phyloP scores from a whole-genome alignment of 2,113 vertebrate species.

The Pholis gunnellus region DNA sequence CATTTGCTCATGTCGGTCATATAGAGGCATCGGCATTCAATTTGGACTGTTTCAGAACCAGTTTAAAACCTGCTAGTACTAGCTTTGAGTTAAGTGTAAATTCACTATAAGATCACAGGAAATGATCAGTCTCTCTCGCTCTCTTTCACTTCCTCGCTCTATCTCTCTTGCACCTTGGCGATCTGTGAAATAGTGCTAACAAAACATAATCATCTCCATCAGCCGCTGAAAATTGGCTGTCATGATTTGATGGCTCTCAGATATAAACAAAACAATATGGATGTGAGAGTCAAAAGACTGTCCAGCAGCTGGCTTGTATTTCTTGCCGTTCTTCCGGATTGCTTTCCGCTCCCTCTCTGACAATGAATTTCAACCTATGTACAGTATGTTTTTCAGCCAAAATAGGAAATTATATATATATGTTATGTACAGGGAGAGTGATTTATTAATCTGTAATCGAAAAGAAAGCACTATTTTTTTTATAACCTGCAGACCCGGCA shows the following conservation, averaged over 20 bases:
- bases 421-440: neutral
- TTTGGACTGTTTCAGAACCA: neutral
- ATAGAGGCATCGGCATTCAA: neutral
- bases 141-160: slow-evolving; percentile 10
- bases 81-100: neutral
- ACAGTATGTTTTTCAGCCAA: neutral
- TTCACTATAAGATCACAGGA: slow-evolving; percentile 1
- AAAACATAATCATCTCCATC: slow-evolving; percentile 52
- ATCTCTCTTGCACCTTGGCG: slow-evolving; percentile 16
- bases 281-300: slow-evolving; percentile 21
- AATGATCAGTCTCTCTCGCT: slow-evolving; percentile 1
- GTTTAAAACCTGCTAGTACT: neutral
- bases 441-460: slow-evolving; percentile 57
- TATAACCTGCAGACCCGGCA: slow-evolving; percentile 40
- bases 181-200: slow-evolving; percentile 37
- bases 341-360: slow-evolving; percentile 9
- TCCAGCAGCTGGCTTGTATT: slow-evolving; percentile 14
- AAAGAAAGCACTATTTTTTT: slow-evolving; percentile 45
- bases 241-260: slow-evolving; percentile 39
- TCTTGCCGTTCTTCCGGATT: neutral
- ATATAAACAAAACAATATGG: slow-evolving; percentile 43
- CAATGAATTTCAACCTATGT: slow-evolving; percentile 13
- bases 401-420: slow-evolving; percentile 21
- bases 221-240: slow-evolving; percentile 42
- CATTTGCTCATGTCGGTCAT: neutral